These are phyloP conservation scores for Turritopsis rubra DNA, from an alignment of 30 jellyfish, hydroid and myxozoan species.

Conservation along the genomic window DNA sequence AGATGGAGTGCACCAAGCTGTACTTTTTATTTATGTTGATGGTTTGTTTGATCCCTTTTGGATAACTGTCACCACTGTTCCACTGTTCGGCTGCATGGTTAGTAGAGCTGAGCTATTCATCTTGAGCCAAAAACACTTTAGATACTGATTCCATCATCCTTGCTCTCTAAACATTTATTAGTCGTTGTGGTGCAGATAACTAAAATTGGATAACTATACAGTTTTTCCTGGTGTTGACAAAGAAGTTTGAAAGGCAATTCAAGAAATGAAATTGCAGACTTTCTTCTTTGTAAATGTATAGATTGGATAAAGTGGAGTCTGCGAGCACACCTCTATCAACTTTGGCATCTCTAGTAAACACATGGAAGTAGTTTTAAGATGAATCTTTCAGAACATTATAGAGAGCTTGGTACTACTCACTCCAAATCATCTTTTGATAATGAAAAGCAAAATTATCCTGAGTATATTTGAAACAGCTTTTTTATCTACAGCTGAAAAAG, in stretches of 20 bases:
- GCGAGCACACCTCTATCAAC: not conserved
- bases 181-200: not conserved
- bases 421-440: no score
- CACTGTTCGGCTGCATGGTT: not conserved
- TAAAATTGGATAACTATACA: not conserved
- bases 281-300: not conserved
- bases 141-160: not conserved
- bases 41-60: not conserved
- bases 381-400: no score
- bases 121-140: not conserved
- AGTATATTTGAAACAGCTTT: no score
- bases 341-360: no score
- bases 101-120: not conserved
- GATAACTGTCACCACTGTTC: not conserved
- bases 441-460: no score
- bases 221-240: not conserved
- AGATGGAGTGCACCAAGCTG: no score
- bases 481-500: no score
- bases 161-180: not conserved
- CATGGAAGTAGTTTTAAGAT: no score
- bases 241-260: not conserved
- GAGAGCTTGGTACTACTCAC: no score
- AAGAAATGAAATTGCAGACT: not conserved
- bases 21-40: no score
- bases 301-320: not conserved